phyloP scores from a whole-genome alignment of 2,113 vertebrate species.

The Calyptommatus sinebrachiatus region DNA sequence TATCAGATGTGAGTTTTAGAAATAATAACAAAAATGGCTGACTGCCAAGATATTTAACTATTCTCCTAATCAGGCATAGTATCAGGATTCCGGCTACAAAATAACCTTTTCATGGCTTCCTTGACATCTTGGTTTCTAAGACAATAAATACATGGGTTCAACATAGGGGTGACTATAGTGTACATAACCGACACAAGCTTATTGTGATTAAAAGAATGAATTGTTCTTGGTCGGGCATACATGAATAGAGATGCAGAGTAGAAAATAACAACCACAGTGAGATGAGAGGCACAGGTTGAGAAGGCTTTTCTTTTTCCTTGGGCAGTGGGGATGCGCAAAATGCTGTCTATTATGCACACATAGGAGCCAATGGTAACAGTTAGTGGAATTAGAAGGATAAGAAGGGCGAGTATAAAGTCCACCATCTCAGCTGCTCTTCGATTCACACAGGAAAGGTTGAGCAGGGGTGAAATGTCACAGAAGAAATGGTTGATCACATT shows the following conservation, averaged over 20 bases:
- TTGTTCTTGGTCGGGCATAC: conserved; percentile 40
- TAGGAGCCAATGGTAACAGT: conserved; percentile 40
- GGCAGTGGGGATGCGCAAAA: conserved; percentile 27
- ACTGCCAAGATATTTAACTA: not conserved
- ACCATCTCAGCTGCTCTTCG: conserved; percentile 18
- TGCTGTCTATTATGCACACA: conserved; percentile 27
- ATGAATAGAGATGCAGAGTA: conserved; percentile 48
- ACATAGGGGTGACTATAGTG: conserved; percentile 36
- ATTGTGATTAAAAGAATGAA: conserved; percentile 27
- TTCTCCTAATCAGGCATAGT: not conserved
- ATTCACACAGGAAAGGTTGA: conserved; percentile 34
- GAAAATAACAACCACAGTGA: conserved; percentile 47
- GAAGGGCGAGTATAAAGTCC: conserved; percentile 48
- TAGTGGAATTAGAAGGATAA: conserved; percentile 39
- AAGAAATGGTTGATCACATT: conserved; percentile 54
- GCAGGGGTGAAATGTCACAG: conserved; percentile 53
- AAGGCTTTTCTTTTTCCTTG: conserved; percentile 51
- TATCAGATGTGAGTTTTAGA: not conserved
- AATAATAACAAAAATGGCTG: not conserved
- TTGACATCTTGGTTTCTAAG: conserved; percentile 58
- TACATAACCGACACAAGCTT: conserved; percentile 51
- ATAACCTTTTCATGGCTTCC: conserved; percentile 27
- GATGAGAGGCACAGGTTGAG: conserved; percentile 54
- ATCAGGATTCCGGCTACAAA: not conserved
- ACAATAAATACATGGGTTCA: conserved; percentile 59